Evolutionary conservation across 1,140 invertebrate genomes (phyloP).

Genomic region (Heliconius hermathena): DNA sequence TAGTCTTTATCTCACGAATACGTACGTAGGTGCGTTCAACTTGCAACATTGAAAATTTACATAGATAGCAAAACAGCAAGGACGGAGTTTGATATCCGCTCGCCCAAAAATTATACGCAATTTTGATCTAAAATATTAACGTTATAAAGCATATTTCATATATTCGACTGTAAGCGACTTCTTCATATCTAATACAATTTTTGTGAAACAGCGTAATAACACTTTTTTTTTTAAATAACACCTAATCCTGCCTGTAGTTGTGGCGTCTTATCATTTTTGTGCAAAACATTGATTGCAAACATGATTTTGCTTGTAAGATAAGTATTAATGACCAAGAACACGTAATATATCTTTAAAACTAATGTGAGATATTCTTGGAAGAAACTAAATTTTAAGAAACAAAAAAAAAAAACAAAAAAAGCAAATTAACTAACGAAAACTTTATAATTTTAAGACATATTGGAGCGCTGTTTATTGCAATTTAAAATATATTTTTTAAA

Average conservation of each 20-base stretch:
- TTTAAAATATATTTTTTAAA: too few species aligned
- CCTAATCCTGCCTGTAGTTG: not conserved
- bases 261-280: not conserved
- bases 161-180: not conserved
- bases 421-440: not conserved
- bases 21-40: constrained; percentile 62
- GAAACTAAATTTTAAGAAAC: not conserved
- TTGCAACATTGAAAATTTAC: constrained; percentile 57
- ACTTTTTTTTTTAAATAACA: not conserved
- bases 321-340: not conserved
- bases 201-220: not conserved
- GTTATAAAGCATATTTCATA: not conserved
- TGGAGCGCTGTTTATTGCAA: too few species aligned
- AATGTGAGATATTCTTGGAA: too few species aligned
- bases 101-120: constrained; percentile 13
- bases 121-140: constrained; percentile 4
- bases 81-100: constrained; percentile 25
- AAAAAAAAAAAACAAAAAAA: not conserved
- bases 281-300: not conserved
- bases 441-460: not conserved
- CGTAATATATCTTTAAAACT: not conserved
- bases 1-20: constrained; percentile 59
- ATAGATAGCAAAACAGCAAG: constrained; percentile 45
- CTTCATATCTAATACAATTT: not conserved
- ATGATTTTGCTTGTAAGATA: not conserved